phyloP scores from a whole-genome alignment of 1,140 invertebrate genomes.

The Metopolophium dirhodum region DNA sequence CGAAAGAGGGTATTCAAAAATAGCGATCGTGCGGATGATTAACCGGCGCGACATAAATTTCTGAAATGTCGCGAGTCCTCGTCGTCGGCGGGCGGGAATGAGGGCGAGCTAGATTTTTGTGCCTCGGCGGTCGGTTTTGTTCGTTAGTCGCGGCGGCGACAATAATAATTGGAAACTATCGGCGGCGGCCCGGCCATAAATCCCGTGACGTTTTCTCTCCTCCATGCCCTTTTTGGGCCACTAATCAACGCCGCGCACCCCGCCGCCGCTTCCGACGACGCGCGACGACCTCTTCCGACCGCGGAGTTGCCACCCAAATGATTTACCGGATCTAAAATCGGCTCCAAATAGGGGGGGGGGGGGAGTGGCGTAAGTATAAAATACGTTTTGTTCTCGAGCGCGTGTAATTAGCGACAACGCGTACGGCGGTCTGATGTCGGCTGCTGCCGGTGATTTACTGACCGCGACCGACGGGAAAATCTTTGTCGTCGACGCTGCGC shows the following conservation, averaged over 20 bases:
- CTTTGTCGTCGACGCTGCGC: not conserved
- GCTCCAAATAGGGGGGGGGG: not conserved
- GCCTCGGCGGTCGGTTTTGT: not conserved
- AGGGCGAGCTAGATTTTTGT: not conserved
- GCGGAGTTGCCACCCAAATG: not conserved
- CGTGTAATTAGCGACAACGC: conserved; percentile 27
- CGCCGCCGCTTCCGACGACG: not conserved
- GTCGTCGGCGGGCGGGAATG: not conserved
- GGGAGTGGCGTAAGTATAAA: not conserved
- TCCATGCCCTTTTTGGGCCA: not conserved
- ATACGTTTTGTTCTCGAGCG: conserved; percentile 32
- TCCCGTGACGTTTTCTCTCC: not conserved
- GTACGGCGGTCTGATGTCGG: not conserved
- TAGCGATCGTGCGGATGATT: not conserved
- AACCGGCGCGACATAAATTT: conserved; percentile 7
- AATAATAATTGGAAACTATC: conserved; percentile 39
- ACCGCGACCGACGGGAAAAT: not conserved
- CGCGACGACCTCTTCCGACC: conserved; percentile 14
- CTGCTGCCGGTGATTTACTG: not conserved
- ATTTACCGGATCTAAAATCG: conserved; percentile 44
- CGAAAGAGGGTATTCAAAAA: conserved; percentile 25
- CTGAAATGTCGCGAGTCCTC: not conserved
- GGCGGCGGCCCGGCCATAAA: conserved; percentile 11
- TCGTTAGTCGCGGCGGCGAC: not conserved
- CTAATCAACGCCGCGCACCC: conserved; percentile 21